phyloP scores from a whole-genome alignment of 2,888 invertebrate species.

The Mythimna albipuncta region DNA sequence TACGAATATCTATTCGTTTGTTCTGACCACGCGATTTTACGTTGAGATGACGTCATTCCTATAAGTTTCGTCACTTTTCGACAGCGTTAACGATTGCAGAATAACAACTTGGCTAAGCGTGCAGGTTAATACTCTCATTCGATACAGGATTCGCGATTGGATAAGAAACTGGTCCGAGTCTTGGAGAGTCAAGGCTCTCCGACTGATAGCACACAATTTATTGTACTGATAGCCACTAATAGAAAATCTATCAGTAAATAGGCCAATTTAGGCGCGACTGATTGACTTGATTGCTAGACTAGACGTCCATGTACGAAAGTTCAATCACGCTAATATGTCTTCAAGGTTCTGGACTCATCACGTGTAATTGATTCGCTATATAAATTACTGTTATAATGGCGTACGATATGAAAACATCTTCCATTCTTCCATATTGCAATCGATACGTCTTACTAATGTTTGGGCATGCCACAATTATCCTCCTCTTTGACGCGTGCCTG shows the following conservation, averaged over 20 bases:
- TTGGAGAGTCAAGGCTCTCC: constrained; percentile 56
- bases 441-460: too few relatives aligned
- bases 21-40: too few relatives aligned
- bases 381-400: neutral
- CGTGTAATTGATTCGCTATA: constrained; percentile 37
- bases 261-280: constrained; percentile 63
- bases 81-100: too few relatives aligned
- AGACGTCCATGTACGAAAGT: constrained; percentile 45
- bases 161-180: constrained; percentile 60
- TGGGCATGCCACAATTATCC: too few relatives aligned
- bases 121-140: constrained; percentile 75
- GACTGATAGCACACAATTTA: constrained; percentile 62
- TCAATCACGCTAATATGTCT: constrained; percentile 58
- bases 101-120: too few relatives aligned
- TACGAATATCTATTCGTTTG: too few relatives aligned
- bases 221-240: constrained; percentile 61
- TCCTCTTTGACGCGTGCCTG: too few relatives aligned
- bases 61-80: too few relatives aligned
- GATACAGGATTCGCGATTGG: constrained; percentile 71
- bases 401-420: constrained; percentile 10
- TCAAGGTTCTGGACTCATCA: constrained; percentile 55
- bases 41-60: too few relatives aligned
- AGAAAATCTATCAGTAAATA: constrained; percentile 61
- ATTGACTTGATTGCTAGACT: constrained; percentile 62
- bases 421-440: constrained; percentile 18